A percentile compares a stretch with the other conserved stretches of the same genome.
These are phyloP conservation scores for Lordiphosa stackelbergi DNA, from an alignment of 1,140 invertebrate genomes.

Conservation along the genomic window DNA sequence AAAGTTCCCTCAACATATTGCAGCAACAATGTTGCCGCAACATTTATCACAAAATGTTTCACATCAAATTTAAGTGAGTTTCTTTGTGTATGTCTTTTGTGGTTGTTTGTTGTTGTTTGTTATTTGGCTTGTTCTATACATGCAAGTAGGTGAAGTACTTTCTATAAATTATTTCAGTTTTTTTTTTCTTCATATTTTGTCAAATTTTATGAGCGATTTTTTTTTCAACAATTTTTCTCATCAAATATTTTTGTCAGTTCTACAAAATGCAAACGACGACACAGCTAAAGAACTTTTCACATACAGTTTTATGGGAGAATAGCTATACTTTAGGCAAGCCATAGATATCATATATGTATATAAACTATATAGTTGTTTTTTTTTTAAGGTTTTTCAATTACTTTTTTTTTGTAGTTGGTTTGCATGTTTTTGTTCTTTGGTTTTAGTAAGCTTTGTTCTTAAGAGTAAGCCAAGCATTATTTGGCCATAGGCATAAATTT, in stretches of 20 bases:
- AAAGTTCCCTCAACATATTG: too few species aligned
- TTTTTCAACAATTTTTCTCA: constrained; percentile 39
- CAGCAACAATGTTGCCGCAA: too few species aligned
- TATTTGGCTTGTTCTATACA: constrained; percentile 3
- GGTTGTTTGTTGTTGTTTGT: constrained; percentile 8
- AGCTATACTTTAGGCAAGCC: constrained; percentile 40
- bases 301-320: constrained; percentile 9
- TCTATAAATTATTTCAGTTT: constrained; percentile 6
- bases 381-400: constrained; percentile 15
- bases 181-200: neutral
- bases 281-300: constrained; percentile 44
- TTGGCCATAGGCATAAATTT: constrained; percentile 32
- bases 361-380: constrained; percentile 30
- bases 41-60: too few species aligned
- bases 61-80: too few species aligned
- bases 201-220: constrained; percentile 9
- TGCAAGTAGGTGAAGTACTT: neutral
- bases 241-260: constrained; percentile 15
- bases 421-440: constrained; percentile 21
- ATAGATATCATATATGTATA: constrained; percentile 50
- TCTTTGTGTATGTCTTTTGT: too few species aligned
- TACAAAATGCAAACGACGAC: constrained; percentile 52
- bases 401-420: constrained; percentile 17
- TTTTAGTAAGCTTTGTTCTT: constrained; percentile 59
- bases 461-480: constrained; percentile 50